A percentile compares a stretch with the other conserved stretches of the same genome.
These are phyloP conservation scores for Anoplopoma fimbria DNA, from an alignment of 2,113 vertebrate genomes.

Conservation along the genomic window DNA sequence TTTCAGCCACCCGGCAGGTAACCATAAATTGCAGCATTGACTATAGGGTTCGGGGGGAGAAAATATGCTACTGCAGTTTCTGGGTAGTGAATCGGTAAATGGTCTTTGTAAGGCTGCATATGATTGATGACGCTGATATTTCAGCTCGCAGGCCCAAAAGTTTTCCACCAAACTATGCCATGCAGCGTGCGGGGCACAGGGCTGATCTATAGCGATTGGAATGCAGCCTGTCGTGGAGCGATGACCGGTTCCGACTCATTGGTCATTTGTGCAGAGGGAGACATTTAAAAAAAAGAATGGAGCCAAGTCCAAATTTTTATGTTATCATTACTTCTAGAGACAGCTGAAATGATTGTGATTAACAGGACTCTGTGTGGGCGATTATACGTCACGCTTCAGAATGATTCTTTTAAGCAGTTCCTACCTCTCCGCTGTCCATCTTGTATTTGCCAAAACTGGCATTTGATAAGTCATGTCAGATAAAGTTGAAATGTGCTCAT, in stretches of 20 bases:
- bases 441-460: constrained; percentile 59
- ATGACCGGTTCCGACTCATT: constrained; percentile 36
- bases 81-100: constrained; percentile 28
- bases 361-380: constrained; percentile 51
- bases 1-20: constrained; percentile 28
- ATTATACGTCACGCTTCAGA: constrained; percentile 47
- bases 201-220: constrained; percentile 33
- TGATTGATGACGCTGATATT: constrained; percentile 59
- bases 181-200: neutral
- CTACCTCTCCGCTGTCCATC: constrained; percentile 49
- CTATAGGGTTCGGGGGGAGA: neutral
- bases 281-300: neutral
- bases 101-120: constrained; percentile 15
- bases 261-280: constrained; percentile 24
- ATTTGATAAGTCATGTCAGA: constrained; percentile 63
- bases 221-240: constrained; percentile 27
- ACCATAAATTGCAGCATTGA: constrained; percentile 4
- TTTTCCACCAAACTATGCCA: constrained; percentile 24
- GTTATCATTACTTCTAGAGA: constrained; percentile 36
- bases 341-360: constrained; percentile 24
- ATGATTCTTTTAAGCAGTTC: constrained; percentile 40
- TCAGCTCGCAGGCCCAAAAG: constrained; percentile 20
- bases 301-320: constrained; percentile 2
- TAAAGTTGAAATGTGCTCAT: constrained; percentile 56
- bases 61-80: constrained; percentile 21